Base-by-base conservation (phyloP, 2,113 vertebrate species). In the Jaculus jaculus region DNA sequence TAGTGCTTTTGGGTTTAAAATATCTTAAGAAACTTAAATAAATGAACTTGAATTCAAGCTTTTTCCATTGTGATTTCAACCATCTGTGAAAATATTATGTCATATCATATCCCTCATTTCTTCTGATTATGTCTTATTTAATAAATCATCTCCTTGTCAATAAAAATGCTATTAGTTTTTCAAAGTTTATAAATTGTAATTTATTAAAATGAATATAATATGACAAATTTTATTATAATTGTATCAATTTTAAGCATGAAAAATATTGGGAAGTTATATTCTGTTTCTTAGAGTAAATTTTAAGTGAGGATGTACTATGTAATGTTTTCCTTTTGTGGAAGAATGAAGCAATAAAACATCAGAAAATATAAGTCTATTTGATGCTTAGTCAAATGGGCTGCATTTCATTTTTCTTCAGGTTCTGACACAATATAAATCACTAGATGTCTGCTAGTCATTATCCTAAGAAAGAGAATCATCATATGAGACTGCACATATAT, bases 41-140 rank as follows among this genome's bases (percentile, higher is more conserved):
- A 95, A 95, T 81, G 80, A 96, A 94, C 71, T 96, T 96, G 78
- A 93, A 87, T 96, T 30, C 89, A 95, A 91, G 88, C 92, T 97
- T 98, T 97, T 96, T 91, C 92, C 82, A 93, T 75, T 89, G 90
- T 81, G 91, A 97, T 97, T 97, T 97, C 94, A 96, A 84, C 94
- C 94, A 96, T 95, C 94, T 51, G 2, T 97, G 92, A 94, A 97
- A 98, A 97, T 97, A 93, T 93, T 97, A 86, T 94, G 92, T 84
- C 93, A 86, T 92, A 96, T 93, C 92, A 94, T 90, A 92, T 84
- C 81, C 60, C 87, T 95, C 95, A 97, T 95, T 98, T 97, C 96
- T 95, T 95, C 82, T 96, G 96, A 97, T 98, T 98, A 96, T 74
- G 80, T 91, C 87, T 97, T 97, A 94, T 96, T 75, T 97, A 97